Conservation (phyloP, 2,888 invertebrate species). For the Polylopha cassiicola region DNA sequence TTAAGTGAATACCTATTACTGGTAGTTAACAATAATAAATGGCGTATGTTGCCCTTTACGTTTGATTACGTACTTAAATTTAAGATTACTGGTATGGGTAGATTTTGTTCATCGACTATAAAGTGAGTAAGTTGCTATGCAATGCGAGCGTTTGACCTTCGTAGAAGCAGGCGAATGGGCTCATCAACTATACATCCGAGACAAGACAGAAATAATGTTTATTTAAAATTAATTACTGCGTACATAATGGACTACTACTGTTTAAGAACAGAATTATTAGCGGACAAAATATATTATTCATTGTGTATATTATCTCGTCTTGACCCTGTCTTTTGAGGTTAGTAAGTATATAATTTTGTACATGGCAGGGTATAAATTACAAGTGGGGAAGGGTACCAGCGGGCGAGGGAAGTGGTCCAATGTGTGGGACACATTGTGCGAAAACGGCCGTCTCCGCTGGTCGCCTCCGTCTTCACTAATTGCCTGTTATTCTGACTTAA, state of each 20-base stretch:
- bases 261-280: no score
- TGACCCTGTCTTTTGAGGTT: no score
- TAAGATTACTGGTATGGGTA: constrained; percentile 2
- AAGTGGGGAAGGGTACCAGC: constrained; percentile 29
- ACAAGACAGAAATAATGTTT: constrained; percentile 9
- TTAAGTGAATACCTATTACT: no score
- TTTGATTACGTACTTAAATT: constrained; percentile 5
- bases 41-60: no score
- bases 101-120: constrained; percentile 3
- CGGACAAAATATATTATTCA: no score
- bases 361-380: constrained; percentile 9
- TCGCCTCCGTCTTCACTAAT: constrained; percentile 61
- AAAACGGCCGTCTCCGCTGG: constrained; percentile 41
- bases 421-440: constrained; percentile 73
- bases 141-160: constrained; percentile 14
- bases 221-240: constrained; percentile 14
- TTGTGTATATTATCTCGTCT: no score
- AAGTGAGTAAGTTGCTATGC: constrained; percentile 12
- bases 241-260: no score
- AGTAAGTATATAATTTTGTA: no score
- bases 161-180: constrained; percentile 14
- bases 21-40: no score
- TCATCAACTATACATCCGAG: constrained; percentile 15
- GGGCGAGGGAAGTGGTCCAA: constrained; percentile 53
- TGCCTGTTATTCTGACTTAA: constrained; percentile 69